Evolutionary conservation across 2,888 invertebrate genomes (phyloP), one percentile per base, ranked within the genome.

Genomic region (Apotomis capreana): DNA sequence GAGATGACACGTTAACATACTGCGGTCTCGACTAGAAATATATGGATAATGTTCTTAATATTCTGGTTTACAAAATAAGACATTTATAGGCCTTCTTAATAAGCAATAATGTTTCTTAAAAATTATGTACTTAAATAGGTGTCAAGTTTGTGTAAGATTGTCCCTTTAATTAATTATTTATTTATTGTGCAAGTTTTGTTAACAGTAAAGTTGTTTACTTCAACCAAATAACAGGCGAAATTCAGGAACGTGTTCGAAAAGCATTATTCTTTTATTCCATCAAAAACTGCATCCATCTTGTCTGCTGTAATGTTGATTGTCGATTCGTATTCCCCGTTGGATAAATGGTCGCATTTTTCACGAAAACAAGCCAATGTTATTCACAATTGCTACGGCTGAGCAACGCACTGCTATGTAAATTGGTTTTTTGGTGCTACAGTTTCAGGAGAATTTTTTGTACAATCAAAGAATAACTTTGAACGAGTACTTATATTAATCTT

Each of bases 301-400:
- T 68, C 52, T n/a, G 58, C 26, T 58, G 61, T 72, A 52, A 68
- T 68, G 72, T 68, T 72, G 72, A 72, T 54, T 68, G 68, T 68
- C 72, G 68, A 72, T 72, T 63, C 62, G 72, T 68, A 54, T 68
- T 60, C 69, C 65, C 75, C 68, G 73, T 70, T 72, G 73, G 78
- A 84, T 82, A 84, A 84, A 87, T 84, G 79, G 80, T 75, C 78
- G 78, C 81, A 86, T 85, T 83, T 85, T 85, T 87, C 84, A 83
- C 81, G 79, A 76, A 84, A 86, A 84, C 84, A 82, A 83, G 80
- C 83, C 79, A 79, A 85, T 85, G 83, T 84, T 83, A 82, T 83
- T 80, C 68, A 70, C 71, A 69, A 63, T 70, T 61, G 55, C 51
- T 57, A 40, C 58, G 55, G 49, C 62, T 52, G 71, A 36, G 58